Percentiles rank a stretch among this genome's conserved stretches.
Evolutionary conservation across 2,797 vertebrate genomes (phyloP).

Genomic region (Pristis pectinata): DNA sequence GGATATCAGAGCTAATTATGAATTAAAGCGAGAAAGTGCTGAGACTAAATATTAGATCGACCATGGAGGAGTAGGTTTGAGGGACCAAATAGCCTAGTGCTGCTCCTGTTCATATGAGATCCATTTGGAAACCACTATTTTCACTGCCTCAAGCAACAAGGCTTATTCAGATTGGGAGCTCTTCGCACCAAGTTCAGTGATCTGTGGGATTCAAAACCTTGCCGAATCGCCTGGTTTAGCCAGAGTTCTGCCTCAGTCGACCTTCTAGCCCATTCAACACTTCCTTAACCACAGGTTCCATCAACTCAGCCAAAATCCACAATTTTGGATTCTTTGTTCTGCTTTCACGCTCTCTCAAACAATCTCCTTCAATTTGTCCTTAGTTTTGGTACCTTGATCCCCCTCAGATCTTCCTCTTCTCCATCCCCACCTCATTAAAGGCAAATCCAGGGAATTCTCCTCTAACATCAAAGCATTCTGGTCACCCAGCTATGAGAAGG

Average conservation of each 20-base stretch:
- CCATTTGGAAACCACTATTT: not conserved
- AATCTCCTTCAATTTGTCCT: not conserved
- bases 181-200: not conserved
- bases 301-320: not conserved
- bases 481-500: too few relatives aligned
- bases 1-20: too few relatives aligned
- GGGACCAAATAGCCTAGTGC: too few relatives aligned
- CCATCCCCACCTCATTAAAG: not conserved
- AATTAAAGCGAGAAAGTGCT: too few relatives aligned
- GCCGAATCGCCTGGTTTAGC: not conserved
- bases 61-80: too few relatives aligned
- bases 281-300: too few relatives aligned
- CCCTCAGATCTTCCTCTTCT: not conserved
- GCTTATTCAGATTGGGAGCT: too few relatives aligned
- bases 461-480: not conserved
- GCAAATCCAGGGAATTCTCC: not conserved
- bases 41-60: too few relatives aligned
- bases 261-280: not conserved
- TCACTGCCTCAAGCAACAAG: not conserved
- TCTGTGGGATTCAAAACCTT: not conserved
- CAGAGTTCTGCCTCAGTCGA: not conserved
- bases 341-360: not conserved
- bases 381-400: not conserved
- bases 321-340: not conserved
- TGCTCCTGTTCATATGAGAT: not conserved